These are phyloP conservation scores for Nettapus auritus DNA, from an alignment of 2,113 vertebrate genomes.

Conservation along the genomic window DNA sequence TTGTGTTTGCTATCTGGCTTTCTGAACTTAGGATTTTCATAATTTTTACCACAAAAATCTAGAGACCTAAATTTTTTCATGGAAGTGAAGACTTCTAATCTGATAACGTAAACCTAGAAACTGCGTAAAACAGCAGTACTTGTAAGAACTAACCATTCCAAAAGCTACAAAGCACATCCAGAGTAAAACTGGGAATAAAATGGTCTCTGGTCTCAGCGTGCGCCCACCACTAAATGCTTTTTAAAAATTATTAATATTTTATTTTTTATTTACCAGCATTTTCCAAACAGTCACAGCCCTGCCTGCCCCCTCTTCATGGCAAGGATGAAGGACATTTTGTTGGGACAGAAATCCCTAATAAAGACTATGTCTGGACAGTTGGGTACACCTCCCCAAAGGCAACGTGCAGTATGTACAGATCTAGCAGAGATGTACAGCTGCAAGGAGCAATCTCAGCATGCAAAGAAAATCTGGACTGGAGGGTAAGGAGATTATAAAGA, in stretches of 20 bases:
- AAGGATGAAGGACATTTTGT: not conserved
- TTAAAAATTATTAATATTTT: no score
- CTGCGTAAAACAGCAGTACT: not conserved
- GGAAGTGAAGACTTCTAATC: not conserved
- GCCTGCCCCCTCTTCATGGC: not conserved
- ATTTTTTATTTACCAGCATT: not conserved
- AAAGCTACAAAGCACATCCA: not conserved
- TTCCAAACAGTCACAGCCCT: not conserved
- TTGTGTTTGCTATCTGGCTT: not conserved
- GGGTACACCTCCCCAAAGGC: not conserved
- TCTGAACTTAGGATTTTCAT: not conserved
- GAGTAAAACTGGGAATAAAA: not conserved
- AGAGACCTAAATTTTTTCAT: not conserved
- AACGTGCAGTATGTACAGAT: accelerated
- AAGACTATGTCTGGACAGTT: accelerated
- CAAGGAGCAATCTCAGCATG: not conserved
- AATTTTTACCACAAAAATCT: not conserved
- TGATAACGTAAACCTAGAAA: not conserved
- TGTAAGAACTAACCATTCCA: not conserved
- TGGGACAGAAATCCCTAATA: not conserved
- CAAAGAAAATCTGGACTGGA: not conserved
- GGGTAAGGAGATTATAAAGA: constrained; percentile 50
- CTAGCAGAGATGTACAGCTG: not conserved
- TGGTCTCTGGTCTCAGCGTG: not conserved
- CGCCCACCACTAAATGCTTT: not conserved